These are phyloP conservation scores for Gorsachius goisagi DNA, from an alignment of 2,113 vertebrate species.

Conservation along the genomic window DNA sequence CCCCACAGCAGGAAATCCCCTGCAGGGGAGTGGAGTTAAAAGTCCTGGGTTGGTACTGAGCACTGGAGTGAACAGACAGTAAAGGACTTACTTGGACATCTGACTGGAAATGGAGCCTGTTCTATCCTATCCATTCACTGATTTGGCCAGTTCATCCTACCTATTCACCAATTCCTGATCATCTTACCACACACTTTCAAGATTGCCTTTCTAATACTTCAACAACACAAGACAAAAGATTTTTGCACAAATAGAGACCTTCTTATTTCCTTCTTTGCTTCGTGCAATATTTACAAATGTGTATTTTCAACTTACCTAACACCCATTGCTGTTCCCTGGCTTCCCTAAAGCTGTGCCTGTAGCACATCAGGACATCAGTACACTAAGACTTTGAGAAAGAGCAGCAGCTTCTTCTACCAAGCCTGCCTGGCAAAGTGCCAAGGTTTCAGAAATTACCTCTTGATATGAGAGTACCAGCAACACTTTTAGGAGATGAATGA, in stretches of 20 bases:
- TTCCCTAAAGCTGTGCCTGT: background rate
- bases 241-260: background rate
- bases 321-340: background rate
- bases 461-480: background rate
- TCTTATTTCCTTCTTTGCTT: background rate
- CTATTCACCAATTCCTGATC: background rate
- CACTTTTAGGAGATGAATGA: background rate
- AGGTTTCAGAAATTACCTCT: background rate
- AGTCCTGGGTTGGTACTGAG: background rate
- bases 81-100: background rate
- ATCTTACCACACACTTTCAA: background rate
- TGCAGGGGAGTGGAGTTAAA: background rate
- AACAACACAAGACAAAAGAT: background rate
- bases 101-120: background rate
- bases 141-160: background rate
- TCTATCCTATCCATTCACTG: background rate
- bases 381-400: background rate
- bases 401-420: background rate
- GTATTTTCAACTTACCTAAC: background rate
- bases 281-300: background rate
- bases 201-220: background rate
- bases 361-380: background rate
- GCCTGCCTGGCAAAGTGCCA: background rate
- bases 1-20: background rate
- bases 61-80: background rate